These are phyloP conservation scores for Hylomyscus alleni DNA, from an alignment of 2,797 vertebrate genomes.

Conservation along the genomic window DNA sequence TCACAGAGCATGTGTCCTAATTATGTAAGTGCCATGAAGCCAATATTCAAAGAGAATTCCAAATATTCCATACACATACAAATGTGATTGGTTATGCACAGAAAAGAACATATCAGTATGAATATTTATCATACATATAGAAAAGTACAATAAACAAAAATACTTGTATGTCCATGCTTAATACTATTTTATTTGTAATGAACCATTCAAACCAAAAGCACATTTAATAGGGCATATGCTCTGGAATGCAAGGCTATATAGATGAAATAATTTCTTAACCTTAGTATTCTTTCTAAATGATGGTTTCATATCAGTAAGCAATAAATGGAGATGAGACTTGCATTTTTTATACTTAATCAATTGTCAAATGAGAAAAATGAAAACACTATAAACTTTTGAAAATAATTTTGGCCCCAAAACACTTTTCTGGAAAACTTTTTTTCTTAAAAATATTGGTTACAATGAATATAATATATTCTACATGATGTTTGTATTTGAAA, in stretches of 20 bases:
- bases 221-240: constrained; percentile 53
- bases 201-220: constrained; percentile 64
- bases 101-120: background rate
- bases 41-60: constrained; percentile 76
- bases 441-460: background rate
- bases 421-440: constrained; percentile 45
- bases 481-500: constrained; percentile 51
- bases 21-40: constrained; percentile 81
- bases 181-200: constrained; percentile 60
- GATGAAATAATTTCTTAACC: constrained; percentile 70
- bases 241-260: constrained; percentile 24
- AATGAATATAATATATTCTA: constrained; percentile 32
- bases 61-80: constrained; percentile 39
- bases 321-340: constrained; percentile 14
- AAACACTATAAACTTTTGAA: constrained; percentile 59
- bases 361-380: background rate
- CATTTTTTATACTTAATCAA: constrained; percentile 53
- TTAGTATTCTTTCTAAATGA: constrained; percentile 49
- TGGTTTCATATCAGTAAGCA: constrained; percentile 38
- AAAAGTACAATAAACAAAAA: background rate
- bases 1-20: constrained; percentile 79
- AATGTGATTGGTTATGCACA: background rate
- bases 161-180: background rate
- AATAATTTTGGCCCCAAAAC: constrained; percentile 36
- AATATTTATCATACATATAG: background rate